Conservation (phyloP, 2,797 vertebrate species). For the Micromesistius poutassou region DNA sequence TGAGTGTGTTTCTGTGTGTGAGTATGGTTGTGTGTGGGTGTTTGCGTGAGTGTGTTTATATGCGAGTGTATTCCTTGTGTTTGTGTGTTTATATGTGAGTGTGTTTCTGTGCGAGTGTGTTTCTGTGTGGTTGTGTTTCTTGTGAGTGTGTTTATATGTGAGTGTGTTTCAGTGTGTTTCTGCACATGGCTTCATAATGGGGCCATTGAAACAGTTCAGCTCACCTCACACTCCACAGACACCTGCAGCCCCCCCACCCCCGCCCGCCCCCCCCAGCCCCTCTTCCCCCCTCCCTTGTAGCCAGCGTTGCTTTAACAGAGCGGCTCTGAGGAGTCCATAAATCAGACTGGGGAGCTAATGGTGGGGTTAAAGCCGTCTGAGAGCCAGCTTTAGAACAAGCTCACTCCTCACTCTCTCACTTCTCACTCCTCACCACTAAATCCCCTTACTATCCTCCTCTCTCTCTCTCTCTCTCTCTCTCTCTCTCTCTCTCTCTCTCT, state of each 20-base stretch:
- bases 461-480: too few species aligned
- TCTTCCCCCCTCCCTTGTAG: too few species aligned
- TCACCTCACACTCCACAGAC: background rate
- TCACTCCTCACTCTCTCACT: too few species aligned
- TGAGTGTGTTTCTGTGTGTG: too few species aligned
- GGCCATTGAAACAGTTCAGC: background rate
- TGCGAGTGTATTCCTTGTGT: constrained; percentile 12
- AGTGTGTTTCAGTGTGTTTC: constrained; percentile 9
- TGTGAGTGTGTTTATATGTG: constrained; percentile 11
- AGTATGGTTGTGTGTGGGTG: too few species aligned
- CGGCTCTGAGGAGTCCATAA: background rate
- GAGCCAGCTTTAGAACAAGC: background rate
- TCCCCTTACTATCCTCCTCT: too few species aligned
- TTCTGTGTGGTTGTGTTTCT: background rate
- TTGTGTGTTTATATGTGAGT: background rate
- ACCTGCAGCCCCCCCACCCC: background rate
- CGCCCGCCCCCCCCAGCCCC: background rate
- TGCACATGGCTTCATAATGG: constrained; percentile 3
- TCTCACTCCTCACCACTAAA: too few species aligned
- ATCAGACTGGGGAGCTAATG: background rate
- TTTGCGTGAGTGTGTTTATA: background rate
- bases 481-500: too few species aligned
- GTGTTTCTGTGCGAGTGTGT: too few species aligned
- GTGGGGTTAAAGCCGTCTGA: background rate
- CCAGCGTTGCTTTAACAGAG: background rate